phyloP scores from a whole-genome alignment of 30 jellyfish, hydroid and myxozoan genomes.

The Chrysaora quinquecirrha region DNA sequence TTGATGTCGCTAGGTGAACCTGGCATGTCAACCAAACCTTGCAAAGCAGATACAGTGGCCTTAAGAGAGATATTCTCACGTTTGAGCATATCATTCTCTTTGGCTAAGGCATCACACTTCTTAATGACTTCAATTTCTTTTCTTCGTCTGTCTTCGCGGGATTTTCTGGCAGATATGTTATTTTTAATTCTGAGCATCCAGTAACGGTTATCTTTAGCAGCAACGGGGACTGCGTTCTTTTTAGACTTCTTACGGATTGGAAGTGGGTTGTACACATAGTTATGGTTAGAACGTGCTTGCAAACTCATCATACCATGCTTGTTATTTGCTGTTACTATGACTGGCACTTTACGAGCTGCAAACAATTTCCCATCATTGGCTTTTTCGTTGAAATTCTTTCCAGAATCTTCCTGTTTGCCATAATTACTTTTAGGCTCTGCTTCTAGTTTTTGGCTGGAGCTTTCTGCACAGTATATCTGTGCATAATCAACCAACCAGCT shows the following conservation, averaged over 20 bases:
- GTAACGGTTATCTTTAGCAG: conserved; percentile 57
- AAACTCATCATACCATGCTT: not conserved
- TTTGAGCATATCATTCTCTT: conserved; percentile 47
- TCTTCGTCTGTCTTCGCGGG: conserved; percentile 80
- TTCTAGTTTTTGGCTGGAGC: no score
- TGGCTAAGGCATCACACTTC: conserved; percentile 37
- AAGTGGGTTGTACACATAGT: conserved; percentile 63
- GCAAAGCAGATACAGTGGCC: not conserved
- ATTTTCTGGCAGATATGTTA: conserved; percentile 76
- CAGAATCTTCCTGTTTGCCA: no score
- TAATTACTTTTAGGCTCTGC: no score
- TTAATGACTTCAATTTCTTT: conserved; percentile 67
- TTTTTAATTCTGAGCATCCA: conserved; percentile 74
- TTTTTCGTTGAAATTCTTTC: no score
- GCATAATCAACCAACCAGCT: not conserved
- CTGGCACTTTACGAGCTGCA: not conserved
- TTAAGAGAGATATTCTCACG: conserved; percentile 35
- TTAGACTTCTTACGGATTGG: conserved; percentile 71
- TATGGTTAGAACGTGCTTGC: not conserved
- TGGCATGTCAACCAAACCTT: not conserved
- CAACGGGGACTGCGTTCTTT: conserved; percentile 64
- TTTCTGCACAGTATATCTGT: no score
- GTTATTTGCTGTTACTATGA: not conserved
- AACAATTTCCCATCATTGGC: no score
- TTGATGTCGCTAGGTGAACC: not conserved